Base-by-base conservation (phyloP, 2,888 invertebrate species). In the Prosopocoilus inquinatus region DNA sequence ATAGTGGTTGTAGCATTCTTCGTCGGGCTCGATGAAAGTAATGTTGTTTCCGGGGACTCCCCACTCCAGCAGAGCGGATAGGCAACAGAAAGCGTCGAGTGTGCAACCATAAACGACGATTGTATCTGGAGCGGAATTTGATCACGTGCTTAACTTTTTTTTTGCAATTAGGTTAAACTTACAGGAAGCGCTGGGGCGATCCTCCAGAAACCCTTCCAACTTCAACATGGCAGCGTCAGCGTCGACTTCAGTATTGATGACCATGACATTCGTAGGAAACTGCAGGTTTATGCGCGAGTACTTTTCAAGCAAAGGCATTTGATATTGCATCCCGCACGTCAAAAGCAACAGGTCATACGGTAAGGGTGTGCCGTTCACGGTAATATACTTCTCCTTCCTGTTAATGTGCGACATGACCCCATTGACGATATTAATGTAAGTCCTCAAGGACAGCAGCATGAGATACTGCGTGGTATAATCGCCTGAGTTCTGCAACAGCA, bases 371-470 rank as follows among this genome's bases (percentile, higher is more conserved):
- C 73, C 71, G 64, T 73, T 76, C 7, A 85, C 70, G 4, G 76
- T 67, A 28, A 84, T 79, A 59, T 79, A 80, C 69, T 84, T 84
- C 57, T 79, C 76, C 60, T 80, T 79, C 53, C 83, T 81, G 60
- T 85, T 79, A 57, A 87, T 85, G 8, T 70, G 71, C 0, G 79
- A 74, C 73, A 86, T 78, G 2, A 77, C 74, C 34, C 82, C 83
- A 2, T 78, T 69, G 13, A 88, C 80, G 4, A 87, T 77, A 63
- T 85, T 87, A 1, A 87, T 77, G 75, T 84, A 87, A 54, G 80
- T 79, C 60, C 55, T 44, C 15, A 64, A 36, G 3, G 47, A 43
- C 4, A 46, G 34, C 20, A 52, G 28, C 15, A 44, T 48, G 16
- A 56, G 44, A 35, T 38, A 51, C 13, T 36, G 15, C 1, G 44